Conservation (phyloP, 2,797 vertebrate species). For the Phylloscopus collybita region DNA sequence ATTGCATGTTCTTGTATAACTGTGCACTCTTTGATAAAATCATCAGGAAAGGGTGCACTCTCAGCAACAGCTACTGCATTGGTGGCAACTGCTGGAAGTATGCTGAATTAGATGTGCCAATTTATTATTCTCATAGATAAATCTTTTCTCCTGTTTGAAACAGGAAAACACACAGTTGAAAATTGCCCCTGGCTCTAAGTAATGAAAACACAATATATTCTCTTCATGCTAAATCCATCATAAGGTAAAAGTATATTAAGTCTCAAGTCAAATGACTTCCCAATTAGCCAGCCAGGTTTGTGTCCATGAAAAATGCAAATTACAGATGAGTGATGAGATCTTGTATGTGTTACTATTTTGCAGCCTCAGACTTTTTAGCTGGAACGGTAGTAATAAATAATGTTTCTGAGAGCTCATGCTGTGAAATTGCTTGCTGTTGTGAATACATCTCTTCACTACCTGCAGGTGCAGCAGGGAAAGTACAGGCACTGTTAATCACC, state of each 20-base stretch:
- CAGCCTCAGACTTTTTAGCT: slow-evolving; percentile 46
- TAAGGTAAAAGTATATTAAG: slow-evolving; percentile 46
- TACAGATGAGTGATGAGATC: slow-evolving; percentile 31
- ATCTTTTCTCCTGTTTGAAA: slow-evolving; percentile 43
- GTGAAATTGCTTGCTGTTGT: slow-evolving; percentile 40
- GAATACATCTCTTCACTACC: slow-evolving; percentile 28
- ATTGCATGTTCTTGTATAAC: neutral
- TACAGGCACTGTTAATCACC: slow-evolving; percentile 13
- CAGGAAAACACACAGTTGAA: slow-evolving; percentile 8
- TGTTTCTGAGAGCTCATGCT: slow-evolving; percentile 8
- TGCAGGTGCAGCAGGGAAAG: slow-evolving; percentile 11
- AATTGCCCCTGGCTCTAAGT: slow-evolving; percentile 23
- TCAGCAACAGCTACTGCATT: neutral
- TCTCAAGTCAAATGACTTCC: slow-evolving; percentile 28
- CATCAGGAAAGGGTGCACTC: neutral
- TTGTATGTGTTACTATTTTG: slow-evolving; percentile 7
- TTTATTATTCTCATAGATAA: neutral
- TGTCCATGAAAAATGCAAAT: slow-evolving; percentile 47
- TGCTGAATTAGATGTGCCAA: neutral
- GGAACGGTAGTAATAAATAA: neutral
- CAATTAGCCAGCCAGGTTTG: slow-evolving; percentile 29
- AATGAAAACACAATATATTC: slow-evolving; percentile 25
- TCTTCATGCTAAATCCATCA: slow-evolving; percentile 16
- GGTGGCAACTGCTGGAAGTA: neutral
- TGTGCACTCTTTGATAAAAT: neutral